Base-by-base conservation (phyloP, 2,113 vertebrate genomes). In the Leptobrachium leishanense region DNA sequence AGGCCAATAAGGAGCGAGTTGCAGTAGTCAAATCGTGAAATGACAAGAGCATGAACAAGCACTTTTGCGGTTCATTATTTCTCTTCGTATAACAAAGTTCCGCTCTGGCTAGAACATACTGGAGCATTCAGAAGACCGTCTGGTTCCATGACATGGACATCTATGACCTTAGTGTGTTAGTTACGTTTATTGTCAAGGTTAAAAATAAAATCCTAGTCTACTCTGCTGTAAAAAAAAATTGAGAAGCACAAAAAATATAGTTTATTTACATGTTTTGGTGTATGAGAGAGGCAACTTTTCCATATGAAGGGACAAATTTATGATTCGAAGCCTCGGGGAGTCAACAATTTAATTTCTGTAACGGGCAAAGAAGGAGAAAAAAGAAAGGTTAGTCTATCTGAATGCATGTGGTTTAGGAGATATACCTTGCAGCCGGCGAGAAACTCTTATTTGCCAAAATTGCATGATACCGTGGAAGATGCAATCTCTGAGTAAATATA, bases 401-500 rank as follows among this genome's bases (percentile, higher is more conserved):
- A n/a, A 70, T 50, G 15, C 43, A 20, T n/a, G 44, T 6, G 15
- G 15, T 44, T 46, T 15, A 20, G 68, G 50, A 46, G 13, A 46
- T 41, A 43, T 43, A 15, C 6, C 3, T 7, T 70, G n/a, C 68
- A 50, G 15, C 43, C 20, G 43, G 44, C 15, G 6, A 20, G 6
- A 2, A 70, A 41, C 41, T 70, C 67, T 43, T 68, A 50, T 50
- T 50, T 68, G 43, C 39, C 39, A 68, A 68, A 3, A 68, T 70
- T 41, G 42, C 68, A 50, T 6, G 68, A 70, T 15, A 46, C 2
- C 20, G 2, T 43, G 46, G 13, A 54, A 54, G 20, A 20, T 53
- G 50, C 69, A 40, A 13, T 31, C 46, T 44, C 15, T 40, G 39
- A 40, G 31, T 10, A 43, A 72, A 72, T 72, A 55, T 12, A 72